Conservation (phyloP, 1,140 invertebrate species). For the Trichonephila inaurata region DNA sequence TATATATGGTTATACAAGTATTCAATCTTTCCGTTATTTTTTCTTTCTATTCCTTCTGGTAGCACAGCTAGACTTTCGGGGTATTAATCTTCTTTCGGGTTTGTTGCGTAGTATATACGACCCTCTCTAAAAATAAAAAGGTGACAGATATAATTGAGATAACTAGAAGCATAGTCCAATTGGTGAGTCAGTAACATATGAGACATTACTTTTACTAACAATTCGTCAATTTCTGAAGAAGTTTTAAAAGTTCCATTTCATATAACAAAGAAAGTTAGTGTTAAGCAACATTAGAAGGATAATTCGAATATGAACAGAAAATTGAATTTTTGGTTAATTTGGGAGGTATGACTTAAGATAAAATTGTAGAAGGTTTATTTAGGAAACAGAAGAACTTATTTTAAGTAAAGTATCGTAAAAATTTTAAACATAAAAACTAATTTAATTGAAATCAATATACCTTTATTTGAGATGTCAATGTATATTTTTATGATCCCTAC, state of each 20-base stretch:
- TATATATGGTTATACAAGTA: slow-evolving; percentile 19
- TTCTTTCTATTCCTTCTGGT: not conserved
- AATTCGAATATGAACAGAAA: too few species aligned
- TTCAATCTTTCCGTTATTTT: not conserved
- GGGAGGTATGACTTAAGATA: not conserved
- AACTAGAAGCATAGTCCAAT: not conserved
- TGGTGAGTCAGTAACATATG: not conserved
- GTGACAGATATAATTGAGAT: not conserved
- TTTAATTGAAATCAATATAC: too few species aligned
- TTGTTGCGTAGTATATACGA: not conserved
- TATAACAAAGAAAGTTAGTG: too few species aligned
- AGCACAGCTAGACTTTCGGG: slow-evolving; percentile 46
- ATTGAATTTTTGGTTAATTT: too few species aligned
- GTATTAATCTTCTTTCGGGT: slow-evolving; percentile 28
- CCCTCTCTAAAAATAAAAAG: not conserved
- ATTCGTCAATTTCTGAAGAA: not conserved
- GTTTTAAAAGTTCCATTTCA: too few species aligned
- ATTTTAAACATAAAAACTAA: too few species aligned
- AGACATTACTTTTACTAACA: not conserved
- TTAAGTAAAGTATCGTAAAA: too few species aligned
- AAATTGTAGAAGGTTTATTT: not conserved
- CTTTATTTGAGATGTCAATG: too few species aligned
- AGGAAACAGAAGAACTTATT: too few species aligned
- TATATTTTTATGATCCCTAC: too few species aligned
- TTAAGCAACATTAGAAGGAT: too few species aligned